These are phyloP conservation scores for Chrysopilus asiliformis DNA, from an alignment of 2,888 invertebrate species.

Conservation along the genomic window DNA sequence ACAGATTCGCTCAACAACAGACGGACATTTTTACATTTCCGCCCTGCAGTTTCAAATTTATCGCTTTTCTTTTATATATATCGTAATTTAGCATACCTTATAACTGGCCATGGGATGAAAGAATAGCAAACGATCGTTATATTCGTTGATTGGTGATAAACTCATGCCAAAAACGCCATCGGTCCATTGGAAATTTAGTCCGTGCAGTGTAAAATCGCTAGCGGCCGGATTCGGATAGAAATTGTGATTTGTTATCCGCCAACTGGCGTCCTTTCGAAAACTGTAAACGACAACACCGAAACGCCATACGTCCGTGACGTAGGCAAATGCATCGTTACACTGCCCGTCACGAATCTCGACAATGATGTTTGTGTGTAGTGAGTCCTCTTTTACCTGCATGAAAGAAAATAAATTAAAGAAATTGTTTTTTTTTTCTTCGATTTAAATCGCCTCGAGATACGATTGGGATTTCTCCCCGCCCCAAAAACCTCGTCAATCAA, in stretches of 20 bases:
- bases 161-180: constrained; percentile 69
- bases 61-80: too few species aligned
- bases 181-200: constrained; percentile 66
- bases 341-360: constrained; percentile 42
- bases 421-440: too few species aligned
- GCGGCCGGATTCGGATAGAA: constrained; percentile 37
- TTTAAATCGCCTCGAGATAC: too few species aligned
- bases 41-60: too few species aligned
- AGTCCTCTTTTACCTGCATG: constrained; percentile 46
- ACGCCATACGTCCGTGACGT: constrained; percentile 52
- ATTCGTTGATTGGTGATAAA: constrained; percentile 39
- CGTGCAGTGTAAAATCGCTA: constrained; percentile 59
- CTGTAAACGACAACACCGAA: constrained; percentile 38
- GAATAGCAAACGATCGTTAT: constrained; percentile 48
- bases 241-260: constrained; percentile 31
- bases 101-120: constrained; percentile 75
- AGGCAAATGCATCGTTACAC: constrained; percentile 46
- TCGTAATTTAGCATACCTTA: too few species aligned
- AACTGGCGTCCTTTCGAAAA: constrained; percentile 27
- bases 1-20: too few species aligned
- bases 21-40: too few species aligned
- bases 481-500: too few species aligned
- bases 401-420: too few species aligned
- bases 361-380: constrained; percentile 42
- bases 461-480: too few species aligned